These are phyloP conservation scores for Orussus abietinus DNA, from an alignment of 1,140 invertebrate genomes.

Conservation along the genomic window DNA sequence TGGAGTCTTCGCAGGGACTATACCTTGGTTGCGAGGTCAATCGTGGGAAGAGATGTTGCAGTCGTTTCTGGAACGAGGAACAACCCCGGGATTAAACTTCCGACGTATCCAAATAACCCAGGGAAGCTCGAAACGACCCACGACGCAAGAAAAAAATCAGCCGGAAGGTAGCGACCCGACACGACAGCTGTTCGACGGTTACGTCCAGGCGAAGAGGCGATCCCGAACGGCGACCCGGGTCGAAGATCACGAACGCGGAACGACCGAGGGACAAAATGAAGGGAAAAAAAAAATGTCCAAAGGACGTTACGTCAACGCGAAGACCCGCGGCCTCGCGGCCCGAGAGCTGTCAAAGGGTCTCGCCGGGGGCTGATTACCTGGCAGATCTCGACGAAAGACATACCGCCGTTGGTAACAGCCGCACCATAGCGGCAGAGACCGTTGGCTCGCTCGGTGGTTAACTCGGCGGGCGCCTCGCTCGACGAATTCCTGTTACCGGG, in stretches of 20 bases:
- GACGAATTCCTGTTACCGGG: constrained; percentile 39
- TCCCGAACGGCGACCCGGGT: too few relatives aligned
- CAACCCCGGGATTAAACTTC: too few relatives aligned
- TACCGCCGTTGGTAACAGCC: constrained; percentile 37
- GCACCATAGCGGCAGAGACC: constrained; percentile 46
- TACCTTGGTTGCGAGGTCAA: constrained; percentile 31
- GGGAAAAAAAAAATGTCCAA: too few relatives aligned
- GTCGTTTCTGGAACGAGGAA: constrained; percentile 37
- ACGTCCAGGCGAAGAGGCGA: too few relatives aligned
- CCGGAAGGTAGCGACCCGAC: too few relatives aligned
- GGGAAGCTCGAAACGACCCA: too few relatives aligned
- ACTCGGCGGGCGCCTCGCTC: constrained; percentile 16
- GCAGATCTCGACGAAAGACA: constrained; percentile 49
- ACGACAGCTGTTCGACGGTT: too few relatives aligned
- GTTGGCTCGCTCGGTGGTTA: constrained; percentile 27
- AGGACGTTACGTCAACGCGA: constrained; percentile 1
- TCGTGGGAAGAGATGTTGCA: constrained; percentile 47
- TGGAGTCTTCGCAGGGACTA: constrained; percentile 37
- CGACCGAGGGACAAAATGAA: too few relatives aligned
- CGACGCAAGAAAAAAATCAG: too few relatives aligned
- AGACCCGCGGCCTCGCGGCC: not conserved
- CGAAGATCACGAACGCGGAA: too few relatives aligned
- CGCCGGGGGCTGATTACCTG: constrained; percentile 32
- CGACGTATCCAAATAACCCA: too few relatives aligned
- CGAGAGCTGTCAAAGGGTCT: not conserved